These are phyloP conservation scores for Chondrilla cf. caribensis DNA, from an alignment of 37 sponge, comb jelly and placozoan species.

Conservation along the genomic window DNA sequence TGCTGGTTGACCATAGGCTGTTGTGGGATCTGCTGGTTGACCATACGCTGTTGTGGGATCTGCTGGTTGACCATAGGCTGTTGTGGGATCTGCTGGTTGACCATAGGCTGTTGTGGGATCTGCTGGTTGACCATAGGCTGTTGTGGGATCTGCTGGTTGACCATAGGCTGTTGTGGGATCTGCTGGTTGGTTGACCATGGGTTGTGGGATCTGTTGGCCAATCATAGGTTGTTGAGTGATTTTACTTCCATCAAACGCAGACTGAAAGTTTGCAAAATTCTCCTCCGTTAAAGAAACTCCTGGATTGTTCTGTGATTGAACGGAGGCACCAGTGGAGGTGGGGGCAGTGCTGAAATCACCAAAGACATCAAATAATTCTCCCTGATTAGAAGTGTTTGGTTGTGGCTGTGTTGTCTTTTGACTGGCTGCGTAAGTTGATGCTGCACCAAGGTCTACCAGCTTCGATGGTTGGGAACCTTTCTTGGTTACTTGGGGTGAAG, in stretches of 20 bases:
- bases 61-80: no score
- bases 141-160: no score
- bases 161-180: no score
- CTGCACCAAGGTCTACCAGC: constrained; percentile 74
- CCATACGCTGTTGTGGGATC: no score
- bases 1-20: no score
- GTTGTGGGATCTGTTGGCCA: neutral
- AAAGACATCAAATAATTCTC: constrained; percentile 26
- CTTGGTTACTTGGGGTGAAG: constrained; percentile 26
- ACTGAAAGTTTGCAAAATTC: neutral
- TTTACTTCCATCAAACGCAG: neutral
- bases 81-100: no score
- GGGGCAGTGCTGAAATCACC: constrained; percentile 36
- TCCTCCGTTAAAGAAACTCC: neutral
- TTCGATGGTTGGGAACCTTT: constrained; percentile 70
- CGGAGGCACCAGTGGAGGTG: neutral
- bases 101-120: no score
- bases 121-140: no score
- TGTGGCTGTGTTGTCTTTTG: neutral
- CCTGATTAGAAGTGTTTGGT: neutral
- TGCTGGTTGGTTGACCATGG: neutral
- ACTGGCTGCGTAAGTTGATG: constrained; percentile 53
- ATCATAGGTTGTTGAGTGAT: neutral
- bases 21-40: no score
- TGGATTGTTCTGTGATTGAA: neutral